phyloP scores from a whole-genome alignment of 1,140 invertebrate genomes.

The Neoseiulus cucumeris region DNA sequence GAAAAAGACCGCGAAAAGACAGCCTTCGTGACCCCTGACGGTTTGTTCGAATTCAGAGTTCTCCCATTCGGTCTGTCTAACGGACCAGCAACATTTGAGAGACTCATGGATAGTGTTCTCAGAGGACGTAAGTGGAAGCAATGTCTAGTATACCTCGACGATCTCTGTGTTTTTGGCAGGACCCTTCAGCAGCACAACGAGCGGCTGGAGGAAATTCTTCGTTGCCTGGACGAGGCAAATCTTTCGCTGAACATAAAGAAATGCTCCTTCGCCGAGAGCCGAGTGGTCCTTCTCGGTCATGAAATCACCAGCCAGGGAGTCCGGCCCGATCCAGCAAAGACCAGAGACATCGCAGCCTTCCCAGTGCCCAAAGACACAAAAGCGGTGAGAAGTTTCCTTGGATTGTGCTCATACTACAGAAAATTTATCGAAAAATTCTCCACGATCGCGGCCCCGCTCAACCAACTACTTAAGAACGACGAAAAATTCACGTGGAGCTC shows the following conservation, averaged over 20 bases:
- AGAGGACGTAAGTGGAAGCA: slow-evolving; percentile 17
- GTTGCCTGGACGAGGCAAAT: slow-evolving; percentile 10
- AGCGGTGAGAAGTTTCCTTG: slow-evolving; percentile 28
- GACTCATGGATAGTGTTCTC: slow-evolving; percentile 25
- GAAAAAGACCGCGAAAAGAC: slow-evolving; percentile 26
- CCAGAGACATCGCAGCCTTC: slow-evolving; percentile 24
- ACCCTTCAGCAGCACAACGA: slow-evolving; percentile 15
- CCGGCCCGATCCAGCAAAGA: slow-evolving; percentile 26
- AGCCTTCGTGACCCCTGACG: slow-evolving; percentile 28
- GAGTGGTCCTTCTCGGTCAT: slow-evolving; percentile 20
- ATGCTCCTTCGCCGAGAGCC: slow-evolving; percentile 14
- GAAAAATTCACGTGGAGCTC: background rate
- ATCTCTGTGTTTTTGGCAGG: slow-evolving; percentile 16
- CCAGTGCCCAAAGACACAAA: slow-evolving; percentile 24
- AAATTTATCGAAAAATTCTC: slow-evolving; percentile 28
- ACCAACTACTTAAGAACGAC: slow-evolving; percentile 19
- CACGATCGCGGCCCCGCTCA: slow-evolving; percentile 24
- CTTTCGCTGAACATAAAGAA: slow-evolving; percentile 19
- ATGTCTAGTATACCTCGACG: slow-evolving; percentile 17
- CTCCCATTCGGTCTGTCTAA: too few species aligned
- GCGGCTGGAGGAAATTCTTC: slow-evolving; percentile 9
- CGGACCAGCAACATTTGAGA: too few species aligned
- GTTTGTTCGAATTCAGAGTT: too few species aligned
- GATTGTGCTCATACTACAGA: too few species aligned
- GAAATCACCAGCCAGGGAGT: slow-evolving; percentile 23